Percentiles rank a stretch among this genome's conserved stretches.
Evolutionary conservation across 2,888 invertebrate genomes (phyloP).

Genomic region (Drosophila kanekoi): DNA sequence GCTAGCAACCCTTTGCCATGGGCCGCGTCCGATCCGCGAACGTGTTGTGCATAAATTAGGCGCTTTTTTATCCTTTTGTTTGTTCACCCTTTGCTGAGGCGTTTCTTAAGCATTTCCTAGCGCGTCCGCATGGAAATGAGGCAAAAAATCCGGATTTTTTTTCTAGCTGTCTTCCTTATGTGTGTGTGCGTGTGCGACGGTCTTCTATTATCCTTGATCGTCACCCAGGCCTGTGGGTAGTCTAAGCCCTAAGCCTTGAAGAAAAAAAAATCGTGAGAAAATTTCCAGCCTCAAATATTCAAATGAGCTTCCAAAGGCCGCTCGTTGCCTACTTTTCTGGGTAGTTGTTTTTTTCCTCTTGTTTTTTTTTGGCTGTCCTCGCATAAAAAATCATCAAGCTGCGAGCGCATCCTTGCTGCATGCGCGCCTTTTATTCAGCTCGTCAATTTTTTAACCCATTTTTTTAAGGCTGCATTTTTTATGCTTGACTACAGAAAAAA

Average conservation of each 20-base stretch:
- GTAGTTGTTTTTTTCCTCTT: constrained; percentile 49
- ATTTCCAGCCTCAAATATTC: constrained; percentile 74
- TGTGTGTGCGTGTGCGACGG: constrained; percentile 47
- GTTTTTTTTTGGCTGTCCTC: constrained; percentile 35
- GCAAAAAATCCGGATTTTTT: constrained; percentile 83
- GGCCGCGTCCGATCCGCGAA: constrained; percentile 68
- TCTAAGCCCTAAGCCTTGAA: constrained; percentile 25
- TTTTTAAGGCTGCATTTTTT: constrained; percentile 65
- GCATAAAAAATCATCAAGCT: constrained; percentile 51
- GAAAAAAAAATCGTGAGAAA: constrained; percentile 76
- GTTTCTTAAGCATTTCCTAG: constrained; percentile 60
- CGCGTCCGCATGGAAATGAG: constrained; percentile 82
- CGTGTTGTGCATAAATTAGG: constrained; percentile 82
- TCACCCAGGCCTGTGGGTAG: constrained; percentile 74
- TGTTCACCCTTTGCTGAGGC: constrained; percentile 64
- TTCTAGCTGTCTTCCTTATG: constrained; percentile 57
- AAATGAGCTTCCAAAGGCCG: constrained; percentile 64
- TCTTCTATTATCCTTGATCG: constrained; percentile 69
- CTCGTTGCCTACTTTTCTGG: constrained; percentile 74
- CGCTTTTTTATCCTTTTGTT: constrained; percentile 51
- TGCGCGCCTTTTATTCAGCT: constrained; percentile 39
- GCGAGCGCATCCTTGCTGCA: constrained; percentile 68
- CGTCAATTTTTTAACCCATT: constrained; percentile 64
- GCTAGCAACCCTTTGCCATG: constrained; percentile 62
- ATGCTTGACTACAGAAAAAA: constrained; percentile 73